These are phyloP conservation scores for Noctua janthe DNA, from an alignment of 2,888 invertebrate species.

Conservation along the genomic window DNA sequence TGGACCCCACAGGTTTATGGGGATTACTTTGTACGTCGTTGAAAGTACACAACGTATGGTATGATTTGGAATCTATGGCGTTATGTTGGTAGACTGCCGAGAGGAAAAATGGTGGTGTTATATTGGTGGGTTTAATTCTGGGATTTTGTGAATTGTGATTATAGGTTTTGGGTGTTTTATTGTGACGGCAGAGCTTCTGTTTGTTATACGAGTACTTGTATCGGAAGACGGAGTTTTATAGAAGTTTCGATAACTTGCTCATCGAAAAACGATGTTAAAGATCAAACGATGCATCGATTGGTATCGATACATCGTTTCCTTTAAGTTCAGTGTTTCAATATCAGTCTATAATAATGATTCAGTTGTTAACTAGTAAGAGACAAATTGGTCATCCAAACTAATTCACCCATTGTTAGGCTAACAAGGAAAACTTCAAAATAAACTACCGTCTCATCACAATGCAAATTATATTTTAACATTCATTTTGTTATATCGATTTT, in stretches of 20 bases:
- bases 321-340: slow-evolving; percentile 10
- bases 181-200: background rate
- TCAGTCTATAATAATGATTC: slow-evolving; percentile 4
- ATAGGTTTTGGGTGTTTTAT: background rate
- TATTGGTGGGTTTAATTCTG: background rate
- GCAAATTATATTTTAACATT: slow-evolving; percentile 70
- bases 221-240: background rate
- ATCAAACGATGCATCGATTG: background rate
- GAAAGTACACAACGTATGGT: slow-evolving; percentile 19
- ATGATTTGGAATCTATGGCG: background rate
- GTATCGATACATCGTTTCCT: background rate
- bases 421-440: slow-evolving; percentile 49
- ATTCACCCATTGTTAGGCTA: slow-evolving; percentile 40
- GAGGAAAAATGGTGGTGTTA: background rate
- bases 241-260: background rate
- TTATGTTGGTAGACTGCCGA: background rate
- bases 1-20: slow-evolving; percentile 66
- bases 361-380: slow-evolving; percentile 6
- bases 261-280: background rate
- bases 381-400: slow-evolving; percentile 31
- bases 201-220: background rate
- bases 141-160: background rate
- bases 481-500: slow-evolving; percentile 72
- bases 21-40: slow-evolving; percentile 60
- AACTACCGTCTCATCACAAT: slow-evolving; percentile 59